Evolutionary conservation across 2,113 vertebrate genomes (phyloP), one percentile per base, ranked within the genome.

Genomic region (Leptobrachium ailaonicum): DNA sequence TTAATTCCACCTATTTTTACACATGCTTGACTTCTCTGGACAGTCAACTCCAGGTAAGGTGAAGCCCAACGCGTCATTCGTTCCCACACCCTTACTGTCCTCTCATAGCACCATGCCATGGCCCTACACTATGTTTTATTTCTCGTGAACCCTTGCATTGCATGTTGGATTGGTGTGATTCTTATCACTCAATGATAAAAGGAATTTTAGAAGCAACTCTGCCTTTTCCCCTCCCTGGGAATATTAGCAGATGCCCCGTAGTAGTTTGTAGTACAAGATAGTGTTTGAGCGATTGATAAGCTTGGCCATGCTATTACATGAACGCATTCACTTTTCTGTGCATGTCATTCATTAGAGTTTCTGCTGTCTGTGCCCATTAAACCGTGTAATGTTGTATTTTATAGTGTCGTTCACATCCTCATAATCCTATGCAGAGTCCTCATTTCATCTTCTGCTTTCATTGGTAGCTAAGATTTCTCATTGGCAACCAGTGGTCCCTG

Each of bases 21-120:
- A 94, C 93, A 95, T 93, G 96, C 94, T 89, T 96, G 91, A 87
- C 93, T 90, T 88, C 88, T 86, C 87, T 88, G 91, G 90, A 89
- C 91, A 95, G 94, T 88, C 92, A 43, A 79, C 88, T 85, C 70
- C 93, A 96, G 96, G 96, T 98, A 94, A 96, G 96, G 47, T 20
- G 4, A 62, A 64, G 14, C 45, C 40, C 74, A 72, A 85, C 86
- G 42, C 79, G 82, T 64, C 82, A 11, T 5, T 82, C 73, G 54
- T 74, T 12, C 40, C 62, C 62, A 2, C n/a, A 50, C 4, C 8
- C 8, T 50, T 8, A 50, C 47, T 50, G 4, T 50, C 8, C 20
- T 62, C 2, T 64, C 62, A 64, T 64, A 32, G 3, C 62, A 32
- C 32, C 10, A 11, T 58, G 56, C 13, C 56, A 58, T 58, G 13